Percentiles rank a stretch among this genome's conserved stretches.
Evolutionary conservation across 2,113 vertebrate genomes (phyloP).

Genomic region (Engraulis encrasicolus): DNA sequence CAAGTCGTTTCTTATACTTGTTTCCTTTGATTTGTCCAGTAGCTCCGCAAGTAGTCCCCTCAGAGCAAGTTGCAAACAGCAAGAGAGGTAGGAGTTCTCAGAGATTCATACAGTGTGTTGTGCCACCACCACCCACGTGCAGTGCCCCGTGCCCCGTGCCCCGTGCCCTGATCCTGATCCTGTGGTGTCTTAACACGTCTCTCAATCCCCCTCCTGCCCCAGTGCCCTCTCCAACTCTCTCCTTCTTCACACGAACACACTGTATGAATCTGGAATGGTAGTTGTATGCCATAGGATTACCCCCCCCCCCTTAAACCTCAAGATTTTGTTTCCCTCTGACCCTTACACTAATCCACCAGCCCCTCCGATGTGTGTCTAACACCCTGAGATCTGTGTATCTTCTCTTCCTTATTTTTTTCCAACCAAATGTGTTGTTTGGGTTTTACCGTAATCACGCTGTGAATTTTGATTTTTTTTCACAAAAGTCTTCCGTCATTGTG

Average conservation of each 20-base stretch:
- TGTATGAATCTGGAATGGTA: slow-evolving; percentile 84
- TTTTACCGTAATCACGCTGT: no score
- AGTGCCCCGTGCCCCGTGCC: slow-evolving; percentile 58
- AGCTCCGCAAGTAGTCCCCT: slow-evolving; percentile 91
- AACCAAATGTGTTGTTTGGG: neutral
- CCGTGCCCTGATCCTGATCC: slow-evolving; percentile 55
- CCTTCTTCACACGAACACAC: slow-evolving; percentile 37
- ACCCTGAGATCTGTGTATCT: neutral
- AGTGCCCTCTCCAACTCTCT: no score
- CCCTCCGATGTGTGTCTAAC: neutral
- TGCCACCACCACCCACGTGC: neutral
- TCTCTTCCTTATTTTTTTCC: neutral
- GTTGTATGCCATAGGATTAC: slow-evolving; percentile 63
- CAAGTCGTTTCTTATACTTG: slow-evolving; percentile 58
- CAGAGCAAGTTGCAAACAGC: slow-evolving; percentile 95
- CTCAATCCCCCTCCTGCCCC: slow-evolving; percentile 26
- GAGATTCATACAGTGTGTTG: slow-evolving; percentile 81
- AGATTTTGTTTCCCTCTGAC: slow-evolving; percentile 18
- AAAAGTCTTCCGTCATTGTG: neutral
- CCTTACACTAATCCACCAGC: slow-evolving; percentile 25
- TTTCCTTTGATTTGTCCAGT: slow-evolving; percentile 81
- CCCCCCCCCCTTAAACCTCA: slow-evolving; percentile 27
- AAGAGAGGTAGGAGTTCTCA: slow-evolving; percentile 96
- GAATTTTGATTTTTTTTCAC: no score
- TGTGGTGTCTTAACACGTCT: slow-evolving; percentile 75